These are phyloP conservation scores for Oxycera nigricornis DNA, from an alignment of 2,888 invertebrate genomes.

Conservation along the genomic window DNA sequence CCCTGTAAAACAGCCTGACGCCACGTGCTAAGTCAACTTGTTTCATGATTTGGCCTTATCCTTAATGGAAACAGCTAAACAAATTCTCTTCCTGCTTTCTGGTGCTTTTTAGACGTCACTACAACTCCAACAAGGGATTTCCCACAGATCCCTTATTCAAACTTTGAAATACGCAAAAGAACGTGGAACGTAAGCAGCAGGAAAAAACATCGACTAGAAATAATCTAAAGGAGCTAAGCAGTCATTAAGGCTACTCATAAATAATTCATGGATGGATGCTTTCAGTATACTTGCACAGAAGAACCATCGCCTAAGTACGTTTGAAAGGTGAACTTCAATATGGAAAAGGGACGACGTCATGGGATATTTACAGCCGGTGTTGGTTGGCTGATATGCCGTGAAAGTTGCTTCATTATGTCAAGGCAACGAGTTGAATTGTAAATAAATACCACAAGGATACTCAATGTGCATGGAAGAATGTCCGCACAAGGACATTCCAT, in stretches of 20 bases:
- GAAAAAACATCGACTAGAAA: background rate
- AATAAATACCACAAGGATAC: background rate
- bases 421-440: background rate
- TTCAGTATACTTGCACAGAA: constrained; percentile 3
- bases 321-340: background rate
- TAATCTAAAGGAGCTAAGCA: constrained; percentile 18
- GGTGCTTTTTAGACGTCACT: background rate
- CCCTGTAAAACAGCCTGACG: too few relatives aligned
- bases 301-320: background rate
- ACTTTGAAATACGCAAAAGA: background rate
- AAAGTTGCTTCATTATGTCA: background rate
- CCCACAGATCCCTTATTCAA: background rate
- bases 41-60: too few relatives aligned
- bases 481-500: background rate
- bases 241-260: constrained; percentile 3
- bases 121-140: background rate
- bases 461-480: background rate
- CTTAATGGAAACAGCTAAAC: too few relatives aligned
- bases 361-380: background rate
- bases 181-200: background rate
- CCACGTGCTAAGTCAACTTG: too few relatives aligned
- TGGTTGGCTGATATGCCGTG: background rate
- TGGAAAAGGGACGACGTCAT: background rate
- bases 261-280: constrained; percentile 11
- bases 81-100: background rate